These are phyloP conservation scores for Poecile montanus DNA, from an alignment of 2,797 vertebrate genomes.

Conservation along the genomic window DNA sequence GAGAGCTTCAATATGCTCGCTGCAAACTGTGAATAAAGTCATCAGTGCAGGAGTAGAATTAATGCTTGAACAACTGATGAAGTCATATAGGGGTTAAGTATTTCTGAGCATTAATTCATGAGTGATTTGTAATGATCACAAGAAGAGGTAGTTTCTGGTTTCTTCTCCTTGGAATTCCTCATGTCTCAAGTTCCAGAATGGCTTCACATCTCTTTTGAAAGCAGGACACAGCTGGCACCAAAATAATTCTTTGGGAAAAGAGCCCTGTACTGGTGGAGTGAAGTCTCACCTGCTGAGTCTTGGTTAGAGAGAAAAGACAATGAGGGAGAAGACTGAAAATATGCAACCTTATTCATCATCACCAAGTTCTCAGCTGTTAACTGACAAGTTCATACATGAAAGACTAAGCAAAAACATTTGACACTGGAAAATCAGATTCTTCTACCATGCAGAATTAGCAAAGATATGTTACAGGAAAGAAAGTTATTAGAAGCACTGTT, in stretches of 20 bases:
- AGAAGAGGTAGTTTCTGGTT: slow-evolving; percentile 6
- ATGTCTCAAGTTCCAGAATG: slow-evolving; percentile 12
- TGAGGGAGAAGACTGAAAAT: slow-evolving; percentile 16
- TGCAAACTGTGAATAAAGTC: slow-evolving; percentile 28
- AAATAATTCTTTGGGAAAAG: background rate
- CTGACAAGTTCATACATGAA: slow-evolving; percentile 22
- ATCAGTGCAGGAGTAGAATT: background rate
- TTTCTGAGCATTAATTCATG: background rate
- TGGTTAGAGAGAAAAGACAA: slow-evolving; percentile 24
- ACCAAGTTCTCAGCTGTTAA: slow-evolving; percentile 10
- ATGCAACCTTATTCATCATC: background rate
- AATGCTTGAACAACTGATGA: slow-evolving; percentile 1
- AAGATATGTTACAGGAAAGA: background rate
- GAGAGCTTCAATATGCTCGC: background rate
- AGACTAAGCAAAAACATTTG: background rate
- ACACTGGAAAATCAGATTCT: background rate
- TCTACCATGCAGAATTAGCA: background rate
- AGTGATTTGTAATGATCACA: slow-evolving; percentile 7
- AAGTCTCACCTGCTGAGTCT: slow-evolving; percentile 3
- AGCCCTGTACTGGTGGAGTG: background rate
- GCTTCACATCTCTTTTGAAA: slow-evolving; percentile 16
- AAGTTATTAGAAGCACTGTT: background rate
- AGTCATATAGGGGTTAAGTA: background rate
- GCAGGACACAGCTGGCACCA: background rate
- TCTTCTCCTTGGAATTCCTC: slow-evolving; percentile 26